Evolutionary conservation across 2,888 invertebrate species (phyloP), one percentile per base, ranked within the genome.

Genomic region (Globia sparganii): DNA sequence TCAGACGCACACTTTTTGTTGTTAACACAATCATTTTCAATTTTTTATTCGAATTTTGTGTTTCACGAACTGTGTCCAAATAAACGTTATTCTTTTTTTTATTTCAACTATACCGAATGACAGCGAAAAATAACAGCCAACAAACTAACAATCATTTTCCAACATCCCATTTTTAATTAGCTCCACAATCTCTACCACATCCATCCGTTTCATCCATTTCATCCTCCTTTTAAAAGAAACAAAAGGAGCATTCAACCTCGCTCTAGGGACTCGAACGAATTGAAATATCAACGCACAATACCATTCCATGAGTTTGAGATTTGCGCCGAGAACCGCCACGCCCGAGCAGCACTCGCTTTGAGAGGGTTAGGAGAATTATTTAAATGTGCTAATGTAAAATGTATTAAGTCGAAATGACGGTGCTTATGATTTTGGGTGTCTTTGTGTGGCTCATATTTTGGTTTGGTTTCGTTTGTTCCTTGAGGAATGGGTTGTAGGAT

Each of bases 251-350:
- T 93, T 92, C 89, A 88, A 90, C 88, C 90, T 89, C 79, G 78
- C 90, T 90, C 90, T 66, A 82, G 90, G 89, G 91, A 91, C 82
- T 84, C 61, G 87, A 91, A 88, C 85, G 92, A 93, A 94, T 94
- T 94, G 93, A 93, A 94, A 94, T 94, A 94, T 94, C 93, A 92
- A 91, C 89, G 90, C 89, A 93, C 92, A 92, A 93, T 91, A 90
- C 91, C 87, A 89, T 37, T 87, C 77, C 90, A 82, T 86, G 90
- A 90, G 89, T 90, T 88, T 85, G 89, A 92, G 93, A 93, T 92
- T 93, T 91, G 89, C 87, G 82, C 77, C 49, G 70, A 72, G 70
- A 75, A 77, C 75, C 83, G 83, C 73, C 83, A 84, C 85, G 78
- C 87, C 85, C 40, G 85, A 89, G 87, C 78, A 82, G 87, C 83